A percentile compares a stretch with the other conserved stretches of the same genome.
phyloP scores from a whole-genome alignment of 2,797 vertebrate genomes.

The Melanotaenia parkinsoni region DNA sequence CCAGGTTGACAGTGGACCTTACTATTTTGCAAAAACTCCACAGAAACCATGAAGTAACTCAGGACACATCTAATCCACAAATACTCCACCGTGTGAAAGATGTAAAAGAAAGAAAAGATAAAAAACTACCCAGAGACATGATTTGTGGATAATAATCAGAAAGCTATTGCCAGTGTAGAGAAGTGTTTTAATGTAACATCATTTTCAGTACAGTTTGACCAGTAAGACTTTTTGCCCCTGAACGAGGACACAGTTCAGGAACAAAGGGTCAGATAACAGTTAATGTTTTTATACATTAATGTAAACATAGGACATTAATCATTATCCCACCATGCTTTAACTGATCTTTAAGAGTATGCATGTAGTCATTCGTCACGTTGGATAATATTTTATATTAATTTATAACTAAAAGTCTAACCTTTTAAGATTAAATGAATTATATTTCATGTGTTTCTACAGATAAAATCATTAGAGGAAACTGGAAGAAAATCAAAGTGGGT shows the following conservation, averaged over 20 bases:
- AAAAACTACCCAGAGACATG: not conserved
- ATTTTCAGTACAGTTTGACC: not conserved
- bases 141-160: not conserved
- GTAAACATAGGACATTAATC: slow-evolving; percentile 57
- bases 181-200: not conserved
- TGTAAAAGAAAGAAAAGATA: not conserved
- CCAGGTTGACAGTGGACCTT: not conserved
- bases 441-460: slow-evolving; percentile 18
- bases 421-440: slow-evolving; percentile 17
- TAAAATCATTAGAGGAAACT: slow-evolving; percentile 37
- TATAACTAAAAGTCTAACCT: too few species aligned
- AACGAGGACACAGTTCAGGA: not conserved
- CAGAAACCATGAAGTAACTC: not conserved
- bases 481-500: slow-evolving; percentile 3
- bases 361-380: too few species aligned
- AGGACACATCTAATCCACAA: not conserved
- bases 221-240: not conserved
- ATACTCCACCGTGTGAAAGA: not conserved
- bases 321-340: slow-evolving; percentile 35
- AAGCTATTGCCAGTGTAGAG: too few species aligned
- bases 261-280: slow-evolving; percentile 50
- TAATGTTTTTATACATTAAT: slow-evolving; percentile 27
- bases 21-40: not conserved
- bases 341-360: too few species aligned
- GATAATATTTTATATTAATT: too few species aligned